These are phyloP conservation scores for Muscidifurax raptorellus DNA, from an alignment of 1,140 invertebrate genomes.

Conservation along the genomic window DNA sequence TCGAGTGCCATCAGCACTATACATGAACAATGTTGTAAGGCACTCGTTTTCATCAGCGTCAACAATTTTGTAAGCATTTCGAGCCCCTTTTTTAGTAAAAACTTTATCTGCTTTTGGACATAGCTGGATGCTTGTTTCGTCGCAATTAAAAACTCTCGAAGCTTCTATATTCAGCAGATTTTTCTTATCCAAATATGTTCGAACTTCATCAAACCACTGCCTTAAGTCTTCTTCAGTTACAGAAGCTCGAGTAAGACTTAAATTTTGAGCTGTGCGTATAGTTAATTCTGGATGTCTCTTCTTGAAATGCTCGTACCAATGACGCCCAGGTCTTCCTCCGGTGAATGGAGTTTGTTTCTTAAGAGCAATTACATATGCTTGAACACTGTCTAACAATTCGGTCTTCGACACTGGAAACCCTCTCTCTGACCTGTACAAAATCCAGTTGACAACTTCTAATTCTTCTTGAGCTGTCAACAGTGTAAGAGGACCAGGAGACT, in stretches of 20 bases:
- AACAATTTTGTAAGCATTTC: constrained; percentile 57
- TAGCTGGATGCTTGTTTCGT: constrained; percentile 55
- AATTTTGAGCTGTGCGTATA: constrained; percentile 55
- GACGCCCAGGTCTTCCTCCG: constrained; percentile 44
- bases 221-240: constrained; percentile 52
- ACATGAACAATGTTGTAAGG: constrained; percentile 62
- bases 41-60: constrained; percentile 62
- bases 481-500: constrained; percentile 46
- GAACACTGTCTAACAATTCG: constrained; percentile 39
- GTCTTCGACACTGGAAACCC: constrained; percentile 49
- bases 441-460: constrained; percentile 45
- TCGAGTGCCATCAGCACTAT: constrained; percentile 59
- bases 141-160: constrained; percentile 56
- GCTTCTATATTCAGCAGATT: constrained; percentile 47
- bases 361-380: constrained; percentile 30
- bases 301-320: constrained; percentile 48
- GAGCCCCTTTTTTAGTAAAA: constrained; percentile 61
- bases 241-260: constrained; percentile 55
- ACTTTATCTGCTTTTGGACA: constrained; percentile 58
- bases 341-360: constrained; percentile 46
- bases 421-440: constrained; percentile 36
- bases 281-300: constrained; percentile 47
- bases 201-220: constrained; percentile 15
- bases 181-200: constrained; percentile 25
- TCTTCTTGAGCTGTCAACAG: constrained; percentile 45